Evolutionary conservation across 2,888 invertebrate species (phyloP).

Genomic region (Ethmia dodecea): DNA sequence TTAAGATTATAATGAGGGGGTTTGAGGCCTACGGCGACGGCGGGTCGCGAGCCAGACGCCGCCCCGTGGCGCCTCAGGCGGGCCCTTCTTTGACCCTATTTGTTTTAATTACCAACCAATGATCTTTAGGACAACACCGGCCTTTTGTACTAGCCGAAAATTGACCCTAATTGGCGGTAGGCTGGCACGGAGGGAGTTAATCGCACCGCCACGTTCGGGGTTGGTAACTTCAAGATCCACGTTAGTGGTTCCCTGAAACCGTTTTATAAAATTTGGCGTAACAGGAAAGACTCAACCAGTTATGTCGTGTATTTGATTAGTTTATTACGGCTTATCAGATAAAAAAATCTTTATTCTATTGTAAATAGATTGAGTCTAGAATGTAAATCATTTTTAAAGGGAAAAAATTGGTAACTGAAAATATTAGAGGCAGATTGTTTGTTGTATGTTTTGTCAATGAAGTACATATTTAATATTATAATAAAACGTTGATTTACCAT

Average conservation of each 20-base stretch:
- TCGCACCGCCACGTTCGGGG: constrained; percentile 28
- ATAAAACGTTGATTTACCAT: too few relatives aligned
- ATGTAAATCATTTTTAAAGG: too few relatives aligned
- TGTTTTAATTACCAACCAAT: constrained; percentile 74
- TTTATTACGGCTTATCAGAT: too few relatives aligned
- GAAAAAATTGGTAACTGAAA: too few relatives aligned
- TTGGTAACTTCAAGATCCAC: constrained; percentile 18
- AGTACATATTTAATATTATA: too few relatives aligned
- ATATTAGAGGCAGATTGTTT: too few relatives aligned
- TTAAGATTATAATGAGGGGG: constrained; percentile 74
- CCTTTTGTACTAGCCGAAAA: constrained; percentile 67
- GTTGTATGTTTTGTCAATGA: too few relatives aligned
- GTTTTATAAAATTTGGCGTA: too few relatives aligned
- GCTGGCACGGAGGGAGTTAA: constrained; percentile 43
- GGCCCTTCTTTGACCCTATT: constrained; percentile 70
- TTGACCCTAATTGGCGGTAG: constrained; percentile 62
- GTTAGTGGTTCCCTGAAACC: constrained; percentile 12
- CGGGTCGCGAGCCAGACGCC: constrained; percentile 50
- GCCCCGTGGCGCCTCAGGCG: constrained; percentile 73
- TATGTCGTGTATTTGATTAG: too few relatives aligned
- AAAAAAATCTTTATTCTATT: too few relatives aligned
- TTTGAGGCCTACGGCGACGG: constrained; percentile 60
- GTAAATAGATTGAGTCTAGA: too few relatives aligned
- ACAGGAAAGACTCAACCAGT: too few relatives aligned
- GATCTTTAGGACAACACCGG: constrained; percentile 64